A percentile compares a stretch with the other conserved stretches of the same genome.
Evolutionary conservation across 2,888 invertebrate species (phyloP).

Genomic region (Melieria picta): DNA sequence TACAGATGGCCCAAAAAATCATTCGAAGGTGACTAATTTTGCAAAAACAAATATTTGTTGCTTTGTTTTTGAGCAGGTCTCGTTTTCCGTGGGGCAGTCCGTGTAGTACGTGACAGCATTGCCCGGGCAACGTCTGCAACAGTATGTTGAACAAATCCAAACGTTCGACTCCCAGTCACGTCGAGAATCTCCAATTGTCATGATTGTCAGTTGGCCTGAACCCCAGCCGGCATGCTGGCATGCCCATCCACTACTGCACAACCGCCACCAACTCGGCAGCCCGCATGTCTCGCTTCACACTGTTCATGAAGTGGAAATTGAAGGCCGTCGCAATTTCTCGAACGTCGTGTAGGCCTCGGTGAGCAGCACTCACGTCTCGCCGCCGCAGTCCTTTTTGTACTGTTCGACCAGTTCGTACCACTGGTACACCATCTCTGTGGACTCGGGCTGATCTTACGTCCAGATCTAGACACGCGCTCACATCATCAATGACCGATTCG

Average conservation of each 20-base stretch:
- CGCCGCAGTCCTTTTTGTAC: slow-evolving; percentile 60
- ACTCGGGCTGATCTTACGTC: slow-evolving; percentile 65
- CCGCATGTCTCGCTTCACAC: slow-evolving; percentile 58
- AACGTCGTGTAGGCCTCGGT: slow-evolving; percentile 76
- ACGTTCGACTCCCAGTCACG: slow-evolving; percentile 73
- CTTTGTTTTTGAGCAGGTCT: not conserved
- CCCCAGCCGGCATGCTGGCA: slow-evolving; percentile 71
- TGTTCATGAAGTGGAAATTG: slow-evolving; percentile 76
- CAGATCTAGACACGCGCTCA: slow-evolving; percentile 39
- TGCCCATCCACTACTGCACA: slow-evolving; percentile 70
- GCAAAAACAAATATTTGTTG: no score
- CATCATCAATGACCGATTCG: slow-evolving; percentile 65
- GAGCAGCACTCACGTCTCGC: slow-evolving; percentile 73
- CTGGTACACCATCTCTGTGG: slow-evolving; percentile 72
- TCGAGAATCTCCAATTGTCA: slow-evolving; percentile 70
- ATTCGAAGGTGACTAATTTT: no score
- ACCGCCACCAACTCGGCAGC: slow-evolving; percentile 69
- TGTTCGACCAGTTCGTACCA: slow-evolving; percentile 73
- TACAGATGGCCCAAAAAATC: no score
- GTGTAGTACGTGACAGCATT: slow-evolving; percentile 81
- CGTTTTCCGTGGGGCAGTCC: not conserved
- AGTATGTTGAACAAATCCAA: slow-evolving; percentile 84
- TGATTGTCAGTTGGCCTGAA: slow-evolving; percentile 80
- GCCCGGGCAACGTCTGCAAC: slow-evolving; percentile 79
- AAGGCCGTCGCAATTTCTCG: slow-evolving; percentile 75